A percentile compares a stretch with the other conserved stretches of the same genome.
Evolutionary conservation across 2,888 invertebrate genomes (phyloP).

Genomic region (Monochamus alternatus): DNA sequence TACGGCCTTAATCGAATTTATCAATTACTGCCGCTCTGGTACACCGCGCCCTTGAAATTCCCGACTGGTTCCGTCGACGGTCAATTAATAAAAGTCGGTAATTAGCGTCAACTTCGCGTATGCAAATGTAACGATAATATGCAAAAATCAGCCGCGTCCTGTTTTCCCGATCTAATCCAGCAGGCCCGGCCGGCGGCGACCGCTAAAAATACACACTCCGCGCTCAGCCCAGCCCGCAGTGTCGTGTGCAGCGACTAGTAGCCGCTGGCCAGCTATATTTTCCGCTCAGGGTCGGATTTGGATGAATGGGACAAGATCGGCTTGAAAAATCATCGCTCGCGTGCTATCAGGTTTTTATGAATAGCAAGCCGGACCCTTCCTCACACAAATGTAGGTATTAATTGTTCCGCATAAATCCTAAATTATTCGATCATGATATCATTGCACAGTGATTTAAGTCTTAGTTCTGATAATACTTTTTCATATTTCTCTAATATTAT

Average conservation of each 20-base stretch:
- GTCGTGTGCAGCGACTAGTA: conserved; percentile 31
- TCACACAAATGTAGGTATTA: too few species aligned
- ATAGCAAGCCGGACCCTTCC: too few species aligned
- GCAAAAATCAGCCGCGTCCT: conserved; percentile 28
- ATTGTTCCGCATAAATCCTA: too few species aligned
- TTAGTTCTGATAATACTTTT: too few species aligned
- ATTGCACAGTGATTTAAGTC: too few species aligned
- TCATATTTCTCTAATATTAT: too few species aligned
- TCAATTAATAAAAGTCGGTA: conserved; percentile 16
- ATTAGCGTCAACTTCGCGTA: conserved; percentile 12
- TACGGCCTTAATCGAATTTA: too few species aligned
- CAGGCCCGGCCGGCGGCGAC: conserved; percentile 29
- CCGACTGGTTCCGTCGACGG: background rate
- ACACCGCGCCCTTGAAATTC: conserved; percentile 3
- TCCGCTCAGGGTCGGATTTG: conserved; percentile 12
- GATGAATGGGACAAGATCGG: background rate
- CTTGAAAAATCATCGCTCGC: background rate
- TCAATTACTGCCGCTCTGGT: background rate
- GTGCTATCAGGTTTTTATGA: too few species aligned
- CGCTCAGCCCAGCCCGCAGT: conserved; percentile 17
- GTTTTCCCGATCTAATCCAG: conserved; percentile 31
- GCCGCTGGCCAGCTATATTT: conserved; percentile 10
- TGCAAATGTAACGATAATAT: conserved; percentile 18
- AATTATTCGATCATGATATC: too few species aligned
- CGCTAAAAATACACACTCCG: conserved; percentile 40